A percentile compares a stretch with the other conserved stretches of the same genome.
phyloP scores from a whole-genome alignment of 1,140 invertebrate genomes.

The Sinella curviseta region DNA sequence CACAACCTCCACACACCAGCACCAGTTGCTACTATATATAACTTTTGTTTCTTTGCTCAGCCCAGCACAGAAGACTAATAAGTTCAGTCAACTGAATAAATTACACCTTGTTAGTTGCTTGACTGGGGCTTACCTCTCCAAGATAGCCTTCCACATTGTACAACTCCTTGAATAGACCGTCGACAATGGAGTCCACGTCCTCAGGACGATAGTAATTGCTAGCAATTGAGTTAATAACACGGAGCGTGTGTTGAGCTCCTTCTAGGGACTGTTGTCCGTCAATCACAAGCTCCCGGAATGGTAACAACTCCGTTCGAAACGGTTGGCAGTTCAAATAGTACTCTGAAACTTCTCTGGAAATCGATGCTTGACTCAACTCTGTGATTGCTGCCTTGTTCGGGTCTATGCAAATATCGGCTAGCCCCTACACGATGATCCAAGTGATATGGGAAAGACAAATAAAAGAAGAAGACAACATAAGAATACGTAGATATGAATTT shows the following conservation, averaged over 20 bases:
- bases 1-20: no score
- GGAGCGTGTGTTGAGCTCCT: slow-evolving; percentile 42
- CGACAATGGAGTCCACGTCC: slow-evolving; percentile 39
- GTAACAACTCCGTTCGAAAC: slow-evolving; percentile 29
- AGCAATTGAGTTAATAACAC: slow-evolving; percentile 44
- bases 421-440: no score
- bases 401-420: slow-evolving; percentile 45
- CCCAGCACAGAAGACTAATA: no score
- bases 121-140: slow-evolving; percentile 31
- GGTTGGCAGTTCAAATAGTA: slow-evolving; percentile 45
- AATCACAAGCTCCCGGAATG: slow-evolving; percentile 34
- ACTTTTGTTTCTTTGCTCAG: no score
- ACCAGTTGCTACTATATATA: neutral
- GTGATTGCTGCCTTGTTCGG: slow-evolving; percentile 42
- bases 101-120: no score
- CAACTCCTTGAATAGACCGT: slow-evolving; percentile 43
- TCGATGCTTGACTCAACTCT: slow-evolving; percentile 34
- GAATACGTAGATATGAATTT: neutral
- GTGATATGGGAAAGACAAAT: neutral
- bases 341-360: slow-evolving; percentile 41
- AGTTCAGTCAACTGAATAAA: no score
- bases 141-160: slow-evolving; percentile 42
- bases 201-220: slow-evolving; percentile 31
- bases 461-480: neutral
- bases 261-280: slow-evolving; percentile 25